Evolutionary conservation across 1,140 invertebrate genomes (phyloP), one percentile per base, ranked within the genome.

Genomic region (Asbolus verrucosus): DNA sequence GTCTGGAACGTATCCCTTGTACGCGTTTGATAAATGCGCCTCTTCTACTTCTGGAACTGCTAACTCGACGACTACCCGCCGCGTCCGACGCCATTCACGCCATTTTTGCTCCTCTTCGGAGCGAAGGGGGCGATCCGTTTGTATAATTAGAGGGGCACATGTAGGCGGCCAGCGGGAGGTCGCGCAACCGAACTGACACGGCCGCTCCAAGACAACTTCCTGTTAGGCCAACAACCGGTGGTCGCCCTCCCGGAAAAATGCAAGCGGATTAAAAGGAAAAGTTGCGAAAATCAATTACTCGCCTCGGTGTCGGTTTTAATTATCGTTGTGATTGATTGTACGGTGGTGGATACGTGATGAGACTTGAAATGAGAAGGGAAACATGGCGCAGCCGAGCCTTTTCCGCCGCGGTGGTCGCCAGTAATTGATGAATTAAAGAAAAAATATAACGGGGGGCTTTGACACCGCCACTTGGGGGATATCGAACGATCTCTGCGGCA

Each of bases 11-110:
- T 24, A 11, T 36, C 5, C 33, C 11, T 11, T n/a, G n/a, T n/a
- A n/a, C 11, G 21, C 18, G 21, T 63, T 16, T 63, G 61, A 63
- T 63, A 63, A 41, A 63, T 63, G 61, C 41, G n/a, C n/a, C 39
- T 36, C 39, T 33, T 63, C 54, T 61, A 33, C 19, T 30, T 33
- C 39, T 63, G 14, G 6, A 54, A 54, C 46, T 54, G 46, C 19
- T 21, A 54, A 27, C 46, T 54, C 14, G 21, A 54, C 19, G 46
- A 54, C 46, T 54, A 21, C 46, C 46, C 46, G 46, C 11, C 19
- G 46, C n/a, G 46, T 11, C 5, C 46, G 21, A 54, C 46, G 43
- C 43, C 43, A 50, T 18, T 15, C 15, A 6, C 43, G 8, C 43
- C 16, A 54, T 54, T 54, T 54, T 54, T 54, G 46, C 14, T 9